Evolutionary conservation across 1,140 invertebrate species (phyloP), one percentile per base, ranked within the genome.

Genomic region (Drepana arcuata): DNA sequence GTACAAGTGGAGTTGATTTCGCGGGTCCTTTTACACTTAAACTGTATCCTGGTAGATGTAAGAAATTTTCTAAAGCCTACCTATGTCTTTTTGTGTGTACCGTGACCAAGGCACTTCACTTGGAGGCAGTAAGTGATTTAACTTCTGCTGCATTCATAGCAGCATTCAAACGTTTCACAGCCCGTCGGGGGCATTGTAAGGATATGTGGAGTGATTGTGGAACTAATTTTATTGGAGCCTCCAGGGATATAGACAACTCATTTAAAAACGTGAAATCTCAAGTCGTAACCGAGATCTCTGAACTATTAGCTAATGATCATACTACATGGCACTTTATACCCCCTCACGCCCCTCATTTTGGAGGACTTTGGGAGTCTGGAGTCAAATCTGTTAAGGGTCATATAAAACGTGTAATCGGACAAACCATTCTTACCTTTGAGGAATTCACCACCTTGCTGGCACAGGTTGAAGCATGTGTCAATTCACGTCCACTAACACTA

Each of bases 1-100:
- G 23, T n/a, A 25, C 56, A 13, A 34, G 30, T 16, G 78, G 77
- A 10, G 38, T 75, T 1, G 74, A 81, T 41, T 79, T 63, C 32
- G 53, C 64, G 3, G 77, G 78, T 1, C 70, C 73, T 5, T 46
- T 80, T 1, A 21, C 41, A 1, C 18, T 42, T 15, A 7, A 30
- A 1, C 30, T 38, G 13, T 34, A 34, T 7, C 45, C 33, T 10
- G 39, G 42, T 4, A 36, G 48, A 35, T 40, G 40, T 5, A 13
- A n/a, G 2, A 41, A 36, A 16, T 10, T 27, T n/a, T 3, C 2
- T 1, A 52, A 52, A n/a, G 31, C 32, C 1, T 52, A 52, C 16
- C 38, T 52, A 7, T 16, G 25, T 7, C 16, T 52, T 15, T 52
- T 52, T 21, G 13, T 43, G 5, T 52, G 48, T 16, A 35, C 47